Percentiles rank a stretch among this genome's conserved stretches.
phyloP scores from a whole-genome alignment of 2,113 vertebrate genomes.

The human region DNA sequence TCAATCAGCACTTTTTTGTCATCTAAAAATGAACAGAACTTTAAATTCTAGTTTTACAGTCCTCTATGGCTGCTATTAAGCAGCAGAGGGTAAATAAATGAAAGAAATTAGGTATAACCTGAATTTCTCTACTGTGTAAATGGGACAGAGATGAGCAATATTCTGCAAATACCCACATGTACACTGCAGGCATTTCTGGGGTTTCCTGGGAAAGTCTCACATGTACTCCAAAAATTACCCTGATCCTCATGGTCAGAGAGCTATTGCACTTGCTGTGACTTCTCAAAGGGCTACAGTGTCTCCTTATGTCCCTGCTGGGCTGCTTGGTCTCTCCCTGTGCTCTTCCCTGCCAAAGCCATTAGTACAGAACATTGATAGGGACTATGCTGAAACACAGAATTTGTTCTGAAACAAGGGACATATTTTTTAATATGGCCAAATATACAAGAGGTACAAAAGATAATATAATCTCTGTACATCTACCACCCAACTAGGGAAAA shows the following conservation, averaged over 20 bases:
- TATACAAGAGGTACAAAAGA: background rate
- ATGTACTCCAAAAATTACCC: background rate
- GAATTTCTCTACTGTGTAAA: background rate
- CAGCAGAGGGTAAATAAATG: background rate
- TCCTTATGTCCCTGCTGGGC: fast-evolving
- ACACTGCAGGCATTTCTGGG: background rate
- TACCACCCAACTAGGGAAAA: background rate
- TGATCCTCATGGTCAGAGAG: background rate
- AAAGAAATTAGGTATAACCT: background rate
- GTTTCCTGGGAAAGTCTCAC: background rate
- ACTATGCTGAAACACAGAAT: background rate
- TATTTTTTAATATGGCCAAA: background rate
- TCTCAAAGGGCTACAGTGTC: background rate
- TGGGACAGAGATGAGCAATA: background rate
- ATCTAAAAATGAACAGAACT: constrained; percentile 34
- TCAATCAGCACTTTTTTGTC: background rate
- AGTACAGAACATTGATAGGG: background rate
- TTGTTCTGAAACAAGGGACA: background rate
- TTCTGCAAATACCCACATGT: background rate
- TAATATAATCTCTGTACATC: background rate
- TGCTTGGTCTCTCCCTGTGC: background rate
- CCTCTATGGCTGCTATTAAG: background rate
- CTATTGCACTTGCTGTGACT: background rate
- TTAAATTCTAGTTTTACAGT: background rate
- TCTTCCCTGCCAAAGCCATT: background rate